Evolutionary conservation across 2,888 invertebrate species (phyloP).

Genomic region (Cynaeus angustus): DNA sequence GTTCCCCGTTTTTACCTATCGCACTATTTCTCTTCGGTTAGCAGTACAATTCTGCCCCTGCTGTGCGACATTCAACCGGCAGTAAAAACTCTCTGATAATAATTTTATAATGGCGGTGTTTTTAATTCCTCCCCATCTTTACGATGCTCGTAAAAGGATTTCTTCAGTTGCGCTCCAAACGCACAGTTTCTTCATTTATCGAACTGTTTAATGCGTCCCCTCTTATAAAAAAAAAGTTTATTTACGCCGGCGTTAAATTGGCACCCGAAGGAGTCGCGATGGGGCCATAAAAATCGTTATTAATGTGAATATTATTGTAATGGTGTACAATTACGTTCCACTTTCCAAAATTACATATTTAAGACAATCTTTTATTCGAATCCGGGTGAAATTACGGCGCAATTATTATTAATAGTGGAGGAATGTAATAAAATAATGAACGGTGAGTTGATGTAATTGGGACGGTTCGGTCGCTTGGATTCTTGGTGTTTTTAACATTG

Average conservation of each 20-base stretch:
- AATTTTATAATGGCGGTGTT: constrained; percentile 35
- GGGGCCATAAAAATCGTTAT: constrained; percentile 43
- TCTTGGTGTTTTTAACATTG: constrained; percentile 32
- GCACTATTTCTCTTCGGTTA: constrained; percentile 6
- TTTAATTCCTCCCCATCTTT: constrained; percentile 36
- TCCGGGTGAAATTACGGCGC: constrained; percentile 36
- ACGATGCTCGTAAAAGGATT: constrained; percentile 32
- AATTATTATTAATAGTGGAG: constrained; percentile 40
- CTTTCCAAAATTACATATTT: constrained; percentile 47
- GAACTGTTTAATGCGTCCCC: constrained; percentile 30
- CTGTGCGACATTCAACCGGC: constrained; percentile 29
- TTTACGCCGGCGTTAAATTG: constrained; percentile 43
- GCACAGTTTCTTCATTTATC: constrained; percentile 40
- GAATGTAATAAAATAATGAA: constrained; percentile 37
- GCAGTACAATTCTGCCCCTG: constrained; percentile 15
- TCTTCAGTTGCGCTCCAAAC: constrained; percentile 2
- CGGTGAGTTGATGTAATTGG: constrained; percentile 32
- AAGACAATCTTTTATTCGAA: constrained; percentile 42
- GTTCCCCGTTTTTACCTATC: background rate
- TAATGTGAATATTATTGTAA: constrained; percentile 46
- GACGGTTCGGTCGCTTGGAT: constrained; percentile 15
- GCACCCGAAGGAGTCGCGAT: constrained; percentile 46
- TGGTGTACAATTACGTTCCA: constrained; percentile 43
- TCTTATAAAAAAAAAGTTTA: constrained; percentile 24
- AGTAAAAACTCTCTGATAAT: constrained; percentile 33